These are phyloP conservation scores for Esox niger DNA, from an alignment of 2,113 vertebrate genomes.

Conservation along the genomic window DNA sequence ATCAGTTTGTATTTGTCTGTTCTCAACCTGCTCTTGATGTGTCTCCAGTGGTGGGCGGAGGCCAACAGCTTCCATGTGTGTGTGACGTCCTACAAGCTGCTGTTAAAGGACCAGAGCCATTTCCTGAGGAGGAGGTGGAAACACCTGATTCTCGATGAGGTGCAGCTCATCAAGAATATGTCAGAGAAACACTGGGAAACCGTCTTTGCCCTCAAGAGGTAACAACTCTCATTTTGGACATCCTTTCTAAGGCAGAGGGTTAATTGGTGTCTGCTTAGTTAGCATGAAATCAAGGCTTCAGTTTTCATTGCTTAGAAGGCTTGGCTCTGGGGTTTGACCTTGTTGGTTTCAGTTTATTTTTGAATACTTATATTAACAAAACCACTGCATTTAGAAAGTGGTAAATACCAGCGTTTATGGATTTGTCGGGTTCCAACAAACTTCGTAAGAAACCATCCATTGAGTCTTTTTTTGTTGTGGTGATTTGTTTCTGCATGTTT, in stretches of 20 bases:
- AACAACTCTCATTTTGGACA: not conserved
- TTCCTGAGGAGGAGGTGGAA: slow-evolving; percentile 84
- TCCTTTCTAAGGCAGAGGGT: not conserved
- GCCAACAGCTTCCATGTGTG: slow-evolving; percentile 88
- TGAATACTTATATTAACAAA: too few relatives aligned
- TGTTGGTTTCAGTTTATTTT: too few relatives aligned
- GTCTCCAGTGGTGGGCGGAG: slow-evolving; percentile 79
- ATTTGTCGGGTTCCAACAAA: too few relatives aligned
- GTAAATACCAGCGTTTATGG: too few relatives aligned
- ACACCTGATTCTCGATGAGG: slow-evolving; percentile 86
- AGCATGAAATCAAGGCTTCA: not conserved
- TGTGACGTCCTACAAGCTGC: slow-evolving; percentile 87
- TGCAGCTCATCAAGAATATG: slow-evolving; percentile 88
- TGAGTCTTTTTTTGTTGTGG: too few relatives aligned
- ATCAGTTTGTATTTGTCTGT: not conserved
- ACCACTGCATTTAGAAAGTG: too few relatives aligned
- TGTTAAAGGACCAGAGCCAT: slow-evolving; percentile 84
- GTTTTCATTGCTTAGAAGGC: not conserved
- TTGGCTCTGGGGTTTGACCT: not conserved
- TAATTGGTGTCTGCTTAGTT: not conserved
- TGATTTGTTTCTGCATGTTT: too few relatives aligned
- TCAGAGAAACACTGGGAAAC: slow-evolving; percentile 89
- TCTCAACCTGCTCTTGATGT: not conserved
- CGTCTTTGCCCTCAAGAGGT: slow-evolving; percentile 84
- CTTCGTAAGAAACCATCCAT: too few relatives aligned